Evolutionary conservation across 2,888 invertebrate genomes (phyloP).

Genomic region (Drosophila borealis): DNA sequence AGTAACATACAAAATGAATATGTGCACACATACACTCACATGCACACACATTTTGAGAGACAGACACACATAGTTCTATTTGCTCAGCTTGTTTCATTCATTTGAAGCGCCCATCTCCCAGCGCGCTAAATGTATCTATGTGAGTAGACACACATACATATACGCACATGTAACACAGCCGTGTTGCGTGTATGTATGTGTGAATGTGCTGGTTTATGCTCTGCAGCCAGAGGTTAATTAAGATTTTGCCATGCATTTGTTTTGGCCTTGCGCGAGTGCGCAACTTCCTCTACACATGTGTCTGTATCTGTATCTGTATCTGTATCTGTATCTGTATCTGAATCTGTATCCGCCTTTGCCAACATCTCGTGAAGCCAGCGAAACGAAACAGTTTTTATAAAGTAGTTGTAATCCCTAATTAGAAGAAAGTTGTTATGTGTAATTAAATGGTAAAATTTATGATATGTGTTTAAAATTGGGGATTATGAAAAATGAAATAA

Average conservation of each 20-base stretch:
- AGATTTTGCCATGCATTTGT: constrained; percentile 77
- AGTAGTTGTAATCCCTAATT: constrained; percentile 74
- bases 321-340: constrained; percentile 6
- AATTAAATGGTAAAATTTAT: constrained; percentile 54
- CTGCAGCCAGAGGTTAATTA: constrained; percentile 75
- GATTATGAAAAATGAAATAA: constrained; percentile 7
- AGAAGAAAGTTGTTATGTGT: constrained; percentile 60
- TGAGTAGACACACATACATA: neutral
- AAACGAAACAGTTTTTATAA: constrained; percentile 63
- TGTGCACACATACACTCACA: constrained; percentile 41
- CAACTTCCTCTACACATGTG: constrained; percentile 12
- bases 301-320: neutral
- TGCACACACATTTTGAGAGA: constrained; percentile 11
- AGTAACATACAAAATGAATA: constrained; percentile 71
- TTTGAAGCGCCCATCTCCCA: constrained; percentile 42
- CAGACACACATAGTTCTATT: constrained; percentile 63
- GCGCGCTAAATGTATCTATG: constrained; percentile 13
- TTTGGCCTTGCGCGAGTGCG: constrained; percentile 50
- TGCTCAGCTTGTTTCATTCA: constrained; percentile 72
- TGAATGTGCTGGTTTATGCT: constrained; percentile 61
- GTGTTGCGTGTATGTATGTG: constrained; percentile 5
- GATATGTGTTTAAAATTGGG: constrained; percentile 17
- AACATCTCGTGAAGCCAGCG: constrained; percentile 30
- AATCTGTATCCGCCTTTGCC: constrained; percentile 15
- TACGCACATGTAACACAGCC: neutral